Evolutionary conservation across 2,113 vertebrate genomes (phyloP).

Genomic region (Mesitornis unicolor): DNA sequence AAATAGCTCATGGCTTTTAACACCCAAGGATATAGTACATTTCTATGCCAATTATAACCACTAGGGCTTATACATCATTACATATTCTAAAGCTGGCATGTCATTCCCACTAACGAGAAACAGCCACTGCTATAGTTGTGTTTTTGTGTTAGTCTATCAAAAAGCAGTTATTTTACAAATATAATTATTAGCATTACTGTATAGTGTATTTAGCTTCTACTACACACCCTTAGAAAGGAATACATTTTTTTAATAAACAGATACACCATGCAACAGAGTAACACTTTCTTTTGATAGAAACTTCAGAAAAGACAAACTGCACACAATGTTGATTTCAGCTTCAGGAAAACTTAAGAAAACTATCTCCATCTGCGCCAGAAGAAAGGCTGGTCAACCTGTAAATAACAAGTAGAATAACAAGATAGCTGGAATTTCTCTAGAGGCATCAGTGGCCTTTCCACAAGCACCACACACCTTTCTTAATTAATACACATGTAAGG

Average conservation of each 20-base stretch:
- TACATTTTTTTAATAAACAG: background rate
- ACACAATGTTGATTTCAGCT: background rate
- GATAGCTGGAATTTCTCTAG: background rate
- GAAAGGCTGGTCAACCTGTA: background rate
- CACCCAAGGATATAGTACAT: slow-evolving; percentile 19
- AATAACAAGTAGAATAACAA: background rate
- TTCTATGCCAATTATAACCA: slow-evolving; percentile 10
- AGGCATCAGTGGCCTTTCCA: background rate
- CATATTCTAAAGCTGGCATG: background rate
- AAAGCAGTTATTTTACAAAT: background rate
- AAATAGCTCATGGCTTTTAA: slow-evolving; percentile 51
- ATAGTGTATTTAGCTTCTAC: background rate
- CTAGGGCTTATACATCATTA: slow-evolving; percentile 4
- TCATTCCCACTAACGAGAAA: slow-evolving; percentile 9
- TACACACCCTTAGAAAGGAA: background rate
- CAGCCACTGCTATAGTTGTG: background rate
- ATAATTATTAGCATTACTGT: background rate
- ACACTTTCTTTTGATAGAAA: background rate
- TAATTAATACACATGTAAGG: background rate
- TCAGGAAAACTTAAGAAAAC: background rate
- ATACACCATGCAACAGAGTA: background rate
- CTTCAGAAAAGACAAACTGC: background rate
- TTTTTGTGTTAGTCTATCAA: background rate
- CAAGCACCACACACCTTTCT: background rate
- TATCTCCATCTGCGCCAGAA: background rate